Evolutionary conservation across 2,888 invertebrate genomes (phyloP).

Genomic region (Cerceris rybyensis): DNA sequence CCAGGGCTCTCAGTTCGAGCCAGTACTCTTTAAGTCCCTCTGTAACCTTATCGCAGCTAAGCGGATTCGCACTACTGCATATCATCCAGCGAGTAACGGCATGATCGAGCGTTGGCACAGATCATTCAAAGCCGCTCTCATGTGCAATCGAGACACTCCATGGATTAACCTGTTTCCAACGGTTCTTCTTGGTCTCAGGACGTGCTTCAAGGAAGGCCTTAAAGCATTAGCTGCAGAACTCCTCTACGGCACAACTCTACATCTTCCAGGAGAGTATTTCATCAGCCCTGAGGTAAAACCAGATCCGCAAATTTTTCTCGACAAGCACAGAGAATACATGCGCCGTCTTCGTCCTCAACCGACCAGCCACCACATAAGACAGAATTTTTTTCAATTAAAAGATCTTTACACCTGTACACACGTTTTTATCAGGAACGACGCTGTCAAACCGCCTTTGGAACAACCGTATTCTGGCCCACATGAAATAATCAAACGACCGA

Average conservation of each 20-base stretch:
- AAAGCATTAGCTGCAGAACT: not conserved
- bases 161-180: not conserved
- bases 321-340: not conserved
- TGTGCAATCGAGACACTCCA: not conserved
- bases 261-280: constrained; percentile 1
- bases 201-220: not conserved
- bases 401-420: not conserved
- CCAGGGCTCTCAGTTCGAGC: not conserved
- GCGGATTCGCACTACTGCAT: not conserved
- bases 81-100: not conserved
- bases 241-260: not conserved
- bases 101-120: constrained; percentile 1
- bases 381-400: not conserved
- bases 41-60: not conserved
- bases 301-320: not conserved
- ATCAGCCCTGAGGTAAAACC: not conserved
- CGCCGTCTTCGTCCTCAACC: not conserved
- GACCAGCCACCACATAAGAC: not conserved
- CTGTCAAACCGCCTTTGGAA: not conserved
- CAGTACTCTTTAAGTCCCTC: not conserved
- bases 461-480: not conserved
- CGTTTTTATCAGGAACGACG: not conserved
- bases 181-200: not conserved
- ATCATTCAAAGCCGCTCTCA: not conserved
- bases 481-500: not conserved